Evolutionary conservation across 2,888 invertebrate species (phyloP), one percentile per base, ranked within the genome.

Genomic region (Rhorus exstirpatorius): DNA sequence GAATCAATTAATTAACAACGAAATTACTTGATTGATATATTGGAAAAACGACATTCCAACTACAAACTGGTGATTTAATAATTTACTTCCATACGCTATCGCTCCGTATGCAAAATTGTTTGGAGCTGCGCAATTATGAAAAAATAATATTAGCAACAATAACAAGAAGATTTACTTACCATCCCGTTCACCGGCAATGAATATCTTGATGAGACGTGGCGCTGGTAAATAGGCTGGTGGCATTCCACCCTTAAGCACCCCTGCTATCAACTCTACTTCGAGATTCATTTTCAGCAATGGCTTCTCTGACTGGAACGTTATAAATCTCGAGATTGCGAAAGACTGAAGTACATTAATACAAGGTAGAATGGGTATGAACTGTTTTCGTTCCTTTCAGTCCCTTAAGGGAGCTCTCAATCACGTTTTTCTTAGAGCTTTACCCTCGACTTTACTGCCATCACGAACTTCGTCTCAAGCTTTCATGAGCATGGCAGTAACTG

Each of bases 191-290:
- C 94, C 94, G 51, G 95, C 94, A 81, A 95, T 94, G 89, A 93
- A 95, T 88, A 95, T 94, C 91, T 95, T 95, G 88, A 95, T 94
- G 53, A 94, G 94, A 17, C 95, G 93, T 1, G 95, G 94, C 55
- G 95, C 94, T 3, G 95, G 95, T 93, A 92, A 81, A 83, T 92
- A 90, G 8, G 88, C 82, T 10, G 92, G 92, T n/a, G 92, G 91
- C 49, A 88, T 89, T 3, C 90, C 90, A 60, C 92, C 92, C 83
- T 90, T 92, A 38, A 92, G 85, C 68, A 92, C 92, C 82, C 91
- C 91, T 1, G 91, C 91, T 84, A 92, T 92, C 82, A 92, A 85
- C 79, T 92, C 91, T 70, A 92, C 92, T 81, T 92, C 92, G 51
- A 91, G 89, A 90, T 92, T 92, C 92, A 92, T 92, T 46, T 79